Percentiles rank a stretch among this genome's conserved stretches.
Evolutionary conservation across 2,797 vertebrate species (phyloP).

Genomic region (Furcifer pardalis): DNA sequence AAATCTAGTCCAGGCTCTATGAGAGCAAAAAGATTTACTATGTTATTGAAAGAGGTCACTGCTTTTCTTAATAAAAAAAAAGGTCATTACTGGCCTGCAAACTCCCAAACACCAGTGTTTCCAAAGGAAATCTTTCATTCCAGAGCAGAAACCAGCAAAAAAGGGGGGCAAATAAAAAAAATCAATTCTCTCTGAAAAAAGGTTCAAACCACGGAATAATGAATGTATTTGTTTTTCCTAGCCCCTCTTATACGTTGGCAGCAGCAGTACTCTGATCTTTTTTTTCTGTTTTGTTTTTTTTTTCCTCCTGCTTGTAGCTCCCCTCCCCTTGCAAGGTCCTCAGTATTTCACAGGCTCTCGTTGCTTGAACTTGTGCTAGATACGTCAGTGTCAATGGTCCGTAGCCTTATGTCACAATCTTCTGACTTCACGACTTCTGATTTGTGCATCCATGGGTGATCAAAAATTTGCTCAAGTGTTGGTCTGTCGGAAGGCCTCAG

Average conservation of each 20-base stretch:
- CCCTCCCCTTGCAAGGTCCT: conserved; percentile 70
- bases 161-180: conserved; percentile 81
- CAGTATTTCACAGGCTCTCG: conserved; percentile 87
- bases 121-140: conserved; percentile 77
- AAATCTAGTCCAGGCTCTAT: conserved; percentile 90
- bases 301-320: conserved; percentile 61
- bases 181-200: conserved; percentile 82
- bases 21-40: conserved; percentile 88
- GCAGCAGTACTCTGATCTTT: conserved; percentile 67
- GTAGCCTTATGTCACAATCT: conserved; percentile 88
- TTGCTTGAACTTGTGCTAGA: conserved; percentile 97
- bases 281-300: conserved; percentile 1
- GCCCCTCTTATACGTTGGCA: conserved; percentile 67
- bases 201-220: conserved; percentile 75
- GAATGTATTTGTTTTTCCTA: conserved; percentile 72
- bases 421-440: conserved; percentile 79
- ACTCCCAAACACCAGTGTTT: conserved; percentile 84
- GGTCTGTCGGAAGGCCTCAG: conserved; percentile 95
- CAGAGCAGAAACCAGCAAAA: conserved; percentile 81
- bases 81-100: conserved; percentile 86
- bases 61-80: conserved; percentile 78
- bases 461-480: conserved; percentile 94
- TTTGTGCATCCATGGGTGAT: conserved; percentile 93
- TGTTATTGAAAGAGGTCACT: conserved; percentile 86
- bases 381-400: conserved; percentile 87